Evolutionary conservation across 1,140 invertebrate species (phyloP).

Genomic region (Atta colombica): DNA sequence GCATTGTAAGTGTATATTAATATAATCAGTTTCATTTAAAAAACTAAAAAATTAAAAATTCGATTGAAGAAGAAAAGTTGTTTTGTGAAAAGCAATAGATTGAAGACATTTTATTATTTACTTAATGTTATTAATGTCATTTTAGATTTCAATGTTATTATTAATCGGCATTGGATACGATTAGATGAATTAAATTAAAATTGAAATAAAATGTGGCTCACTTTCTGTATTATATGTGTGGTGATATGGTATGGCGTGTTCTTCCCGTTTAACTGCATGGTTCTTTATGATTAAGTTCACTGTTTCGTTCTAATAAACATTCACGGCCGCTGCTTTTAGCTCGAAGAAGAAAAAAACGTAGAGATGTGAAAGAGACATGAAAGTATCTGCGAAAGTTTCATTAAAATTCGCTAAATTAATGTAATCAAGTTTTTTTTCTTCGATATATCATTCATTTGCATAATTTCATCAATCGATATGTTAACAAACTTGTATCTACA

Average conservation of each 20-base stretch:
- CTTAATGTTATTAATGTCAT: not conserved
- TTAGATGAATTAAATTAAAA: constrained; percentile 8
- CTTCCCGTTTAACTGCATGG: constrained; percentile 43
- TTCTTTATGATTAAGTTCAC: constrained; percentile 55
- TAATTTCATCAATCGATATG: constrained; percentile 23
- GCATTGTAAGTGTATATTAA: constrained; percentile 15
- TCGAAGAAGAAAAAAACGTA: constrained; percentile 34
- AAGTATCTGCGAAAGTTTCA: constrained; percentile 16
- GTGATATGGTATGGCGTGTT: constrained; percentile 48
- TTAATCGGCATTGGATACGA: not conserved
- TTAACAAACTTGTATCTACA: not conserved
- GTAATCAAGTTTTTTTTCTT: constrained; percentile 8
- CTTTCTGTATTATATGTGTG: constrained; percentile 56
- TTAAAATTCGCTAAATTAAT: constrained; percentile 25
- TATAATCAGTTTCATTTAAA: constrained; percentile 1
- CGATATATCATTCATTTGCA: constrained; percentile 18
- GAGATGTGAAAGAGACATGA: constrained; percentile 41
- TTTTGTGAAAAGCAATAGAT: not conserved
- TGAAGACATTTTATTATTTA: not conserved
- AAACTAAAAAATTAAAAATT: not conserved
- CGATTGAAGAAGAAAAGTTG: not conserved
- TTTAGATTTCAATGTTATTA: not conserved
- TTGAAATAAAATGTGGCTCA: constrained; percentile 46
- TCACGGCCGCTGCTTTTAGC: constrained; percentile 48
- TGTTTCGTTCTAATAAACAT: constrained; percentile 62